Conservation (phyloP, 2,797 vertebrate species). For the Sphaeramia orbicularis region DNA sequence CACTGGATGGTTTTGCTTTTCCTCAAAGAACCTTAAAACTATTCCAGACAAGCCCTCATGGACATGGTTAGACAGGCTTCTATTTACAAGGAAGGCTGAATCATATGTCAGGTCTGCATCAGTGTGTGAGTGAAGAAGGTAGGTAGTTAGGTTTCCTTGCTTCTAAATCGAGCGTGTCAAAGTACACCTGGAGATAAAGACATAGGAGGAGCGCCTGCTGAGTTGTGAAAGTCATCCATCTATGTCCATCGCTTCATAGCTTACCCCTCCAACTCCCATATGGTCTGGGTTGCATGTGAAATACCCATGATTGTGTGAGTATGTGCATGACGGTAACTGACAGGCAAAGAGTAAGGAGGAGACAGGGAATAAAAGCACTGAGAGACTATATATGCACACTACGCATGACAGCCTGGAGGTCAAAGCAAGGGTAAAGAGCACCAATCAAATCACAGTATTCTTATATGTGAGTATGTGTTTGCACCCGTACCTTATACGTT, state of each 20-base stretch:
- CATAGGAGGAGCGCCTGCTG: conserved; percentile 50
- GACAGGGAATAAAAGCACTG: neutral
- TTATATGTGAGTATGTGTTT: neutral
- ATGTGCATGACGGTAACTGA: conserved; percentile 7
- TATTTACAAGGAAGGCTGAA: conserved; percentile 48
- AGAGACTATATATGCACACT: neutral
- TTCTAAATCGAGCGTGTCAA: conserved; percentile 73
- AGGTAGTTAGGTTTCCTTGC: conserved; percentile 57
- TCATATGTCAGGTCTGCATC: conserved; percentile 56
- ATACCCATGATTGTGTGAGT: conserved; percentile 8
- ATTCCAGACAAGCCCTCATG: conserved; percentile 51
- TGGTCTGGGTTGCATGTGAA: conserved; percentile 26
- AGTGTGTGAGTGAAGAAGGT: conserved; percentile 7
- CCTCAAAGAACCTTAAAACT: conserved; percentile 45
- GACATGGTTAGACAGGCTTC: conserved; percentile 25
- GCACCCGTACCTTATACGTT: conserved; percentile 90
- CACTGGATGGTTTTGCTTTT: conserved; percentile 31
- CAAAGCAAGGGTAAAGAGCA: conserved; percentile 2
- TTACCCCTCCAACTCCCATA: conserved; percentile 23
- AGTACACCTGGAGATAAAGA: conserved; percentile 71
- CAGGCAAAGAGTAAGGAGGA: neutral
- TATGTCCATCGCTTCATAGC: conserved; percentile 41
- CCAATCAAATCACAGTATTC: conserved; percentile 5
- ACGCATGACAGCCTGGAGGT: conserved; percentile 17
- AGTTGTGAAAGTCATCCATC: conserved; percentile 74